Evolutionary conservation across 2,797 vertebrate genomes (phyloP).

Genomic region (Halcyon badia): DNA sequence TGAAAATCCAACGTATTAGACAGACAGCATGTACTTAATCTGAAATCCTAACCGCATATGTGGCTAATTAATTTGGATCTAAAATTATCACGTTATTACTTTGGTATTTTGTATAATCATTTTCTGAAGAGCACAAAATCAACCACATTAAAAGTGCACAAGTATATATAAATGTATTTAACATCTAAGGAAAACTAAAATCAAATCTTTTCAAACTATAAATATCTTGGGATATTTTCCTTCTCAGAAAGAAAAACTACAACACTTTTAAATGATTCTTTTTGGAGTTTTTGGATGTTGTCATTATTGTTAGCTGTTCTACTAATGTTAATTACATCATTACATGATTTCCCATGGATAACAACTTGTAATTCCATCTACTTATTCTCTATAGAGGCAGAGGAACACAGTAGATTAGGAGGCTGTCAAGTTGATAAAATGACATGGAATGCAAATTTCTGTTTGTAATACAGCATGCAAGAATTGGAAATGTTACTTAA

Average conservation of each 20-base stretch:
- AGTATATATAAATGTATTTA: not conserved
- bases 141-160: not conserved
- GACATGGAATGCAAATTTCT: slow-evolving; percentile 48
- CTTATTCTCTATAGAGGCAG: slow-evolving; percentile 53
- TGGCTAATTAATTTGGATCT: not conserved
- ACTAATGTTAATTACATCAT: slow-evolving; percentile 57
- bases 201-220: not conserved
- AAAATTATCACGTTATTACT: not conserved
- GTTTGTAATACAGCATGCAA: slow-evolving; percentile 46
- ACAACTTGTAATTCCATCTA: slow-evolving; percentile 64
- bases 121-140: not conserved
- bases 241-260: not conserved
- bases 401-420: slow-evolving; percentile 55
- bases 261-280: slow-evolving; percentile 18
- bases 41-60: not conserved
- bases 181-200: not conserved
- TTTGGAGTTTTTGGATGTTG: not conserved
- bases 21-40: not conserved
- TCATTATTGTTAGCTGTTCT: slow-evolving; percentile 14
- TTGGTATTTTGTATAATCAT: not conserved
- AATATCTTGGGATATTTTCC: not conserved
- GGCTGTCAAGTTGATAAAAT: slow-evolving; percentile 63
- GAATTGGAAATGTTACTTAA: slow-evolving; percentile 56
- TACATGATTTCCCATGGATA: slow-evolving; percentile 63
- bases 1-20: not conserved